phyloP scores from a whole-genome alignment of 2,113 vertebrate genomes.

The Platichthys flesus region DNA sequence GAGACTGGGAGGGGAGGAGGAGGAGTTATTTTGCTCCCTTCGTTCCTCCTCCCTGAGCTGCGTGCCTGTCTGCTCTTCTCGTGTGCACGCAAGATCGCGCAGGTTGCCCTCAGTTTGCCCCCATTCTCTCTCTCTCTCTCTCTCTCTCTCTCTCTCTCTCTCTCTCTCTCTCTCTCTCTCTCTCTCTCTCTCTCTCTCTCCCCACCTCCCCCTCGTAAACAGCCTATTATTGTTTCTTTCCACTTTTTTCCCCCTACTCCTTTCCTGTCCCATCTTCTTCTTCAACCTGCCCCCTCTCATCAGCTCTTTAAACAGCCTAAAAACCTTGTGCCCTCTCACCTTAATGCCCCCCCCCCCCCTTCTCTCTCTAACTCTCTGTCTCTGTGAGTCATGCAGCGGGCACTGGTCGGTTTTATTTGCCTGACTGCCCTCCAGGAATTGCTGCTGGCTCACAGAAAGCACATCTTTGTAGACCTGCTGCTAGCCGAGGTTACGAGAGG shows the following conservation, averaged over 20 bases:
- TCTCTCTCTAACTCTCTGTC: conserved; percentile 16
- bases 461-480: conserved; percentile 60
- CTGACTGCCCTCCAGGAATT: conserved; percentile 82
- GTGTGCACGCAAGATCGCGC: conserved; percentile 62
- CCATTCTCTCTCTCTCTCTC: conserved; percentile 36
- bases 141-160: conserved; percentile 33
- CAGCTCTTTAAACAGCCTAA: conserved; percentile 50
- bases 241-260: conserved; percentile 5
- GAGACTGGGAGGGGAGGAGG: conserved; percentile 10
- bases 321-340: conserved; percentile 50
- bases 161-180: conserved; percentile 4
- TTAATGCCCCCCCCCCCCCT: conserved; percentile 31
- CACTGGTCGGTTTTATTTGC: conserved; percentile 72
- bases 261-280: conserved; percentile 16
- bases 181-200: conserved; percentile 7
- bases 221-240: conserved; percentile 39
- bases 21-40: conserved; percentile 61
- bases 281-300: conserved; percentile 54
- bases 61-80: conserved; percentile 68
- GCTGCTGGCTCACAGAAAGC: conserved; percentile 67
- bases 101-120: conserved; percentile 72
- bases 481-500: conserved; percentile 51
- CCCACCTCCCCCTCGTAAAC: conserved; percentile 35
- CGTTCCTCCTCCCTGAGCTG: conserved; percentile 64
- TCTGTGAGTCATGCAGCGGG: conserved; percentile 64